Percentiles rank a stretch among this genome's conserved stretches.
Evolutionary conservation across 1,140 invertebrate genomes (phyloP).

Genomic region (Cydia fagiglandana): DNA sequence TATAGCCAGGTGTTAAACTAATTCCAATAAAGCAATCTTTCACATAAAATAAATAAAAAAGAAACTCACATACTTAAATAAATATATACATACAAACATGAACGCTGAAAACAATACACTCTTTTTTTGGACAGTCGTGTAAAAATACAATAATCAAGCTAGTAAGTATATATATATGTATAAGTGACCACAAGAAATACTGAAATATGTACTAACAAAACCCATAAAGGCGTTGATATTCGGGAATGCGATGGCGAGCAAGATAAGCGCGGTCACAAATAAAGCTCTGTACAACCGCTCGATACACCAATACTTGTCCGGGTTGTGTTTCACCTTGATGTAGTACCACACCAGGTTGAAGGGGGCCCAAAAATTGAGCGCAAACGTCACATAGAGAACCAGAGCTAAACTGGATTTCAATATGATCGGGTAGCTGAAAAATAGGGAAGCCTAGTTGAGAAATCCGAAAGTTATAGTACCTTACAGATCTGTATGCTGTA

Average conservation of each 20-base stretch:
- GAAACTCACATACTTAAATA: too few relatives aligned
- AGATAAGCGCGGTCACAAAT: conserved; percentile 55
- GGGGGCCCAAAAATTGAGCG: conserved; percentile 68
- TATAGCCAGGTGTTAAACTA: too few relatives aligned
- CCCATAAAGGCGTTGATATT: conserved; percentile 70
- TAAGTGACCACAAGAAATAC: neutral
- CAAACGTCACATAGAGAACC: conserved; percentile 70
- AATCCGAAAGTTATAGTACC: too few relatives aligned
- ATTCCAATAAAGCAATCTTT: too few relatives aligned
- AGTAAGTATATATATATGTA: too few relatives aligned
- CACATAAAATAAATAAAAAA: too few relatives aligned
- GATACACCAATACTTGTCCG: conserved; percentile 58
- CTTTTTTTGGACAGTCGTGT: too few relatives aligned
- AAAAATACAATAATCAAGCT: too few relatives aligned
- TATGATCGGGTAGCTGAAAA: conserved; percentile 62
- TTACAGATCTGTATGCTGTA: too few relatives aligned
- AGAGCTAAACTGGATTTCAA: conserved; percentile 63
- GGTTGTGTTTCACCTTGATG: conserved; percentile 56
- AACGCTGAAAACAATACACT: too few relatives aligned
- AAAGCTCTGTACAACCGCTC: conserved; percentile 61
- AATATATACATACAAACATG: too few relatives aligned
- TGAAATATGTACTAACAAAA: conserved; percentile 50
- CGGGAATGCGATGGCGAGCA: conserved; percentile 63
- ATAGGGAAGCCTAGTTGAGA: neutral
- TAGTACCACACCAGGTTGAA: conserved; percentile 71